Base-by-base conservation (phyloP, 1,140 invertebrate species). In the Aradophagus sp. region DNA sequence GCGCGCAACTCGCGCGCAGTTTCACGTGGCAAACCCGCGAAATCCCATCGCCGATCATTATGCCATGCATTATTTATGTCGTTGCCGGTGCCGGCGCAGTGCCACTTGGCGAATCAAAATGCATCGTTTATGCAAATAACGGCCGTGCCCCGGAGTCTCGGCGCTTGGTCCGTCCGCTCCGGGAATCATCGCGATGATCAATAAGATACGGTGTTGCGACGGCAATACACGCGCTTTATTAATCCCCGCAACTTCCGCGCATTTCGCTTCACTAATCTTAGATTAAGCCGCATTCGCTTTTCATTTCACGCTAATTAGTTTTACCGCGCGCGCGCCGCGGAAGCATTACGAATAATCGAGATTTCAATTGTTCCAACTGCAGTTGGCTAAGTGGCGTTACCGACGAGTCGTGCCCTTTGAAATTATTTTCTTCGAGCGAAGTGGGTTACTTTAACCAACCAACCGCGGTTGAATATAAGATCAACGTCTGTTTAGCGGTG, bases 81-180 rank as follows among this genome's bases (percentile, higher is more conserved):
- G 69, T 81, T 79, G 74, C 70, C 50, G 59, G 61, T 45, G 63
- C 62, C 68, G 74, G 65, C 47, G 72, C 78, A 78, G 78, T 80
- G 80, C 73, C 73, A 71, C 59, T 74, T 71, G 71, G 68, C 77
- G 80, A 84, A 83, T 85, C 79, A 83, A 84, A 85, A 85, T 84
- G 80, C 80, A 85, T 85, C 83, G 82, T 81, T 83, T 84, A 84
- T 84, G 83, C 78, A 85, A 83, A 85, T 84, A 74, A 58, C 74
- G 59, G 62, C 75, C 77, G 75, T 81, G 79, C 68, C 68, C 67
- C 61, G 59, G 63, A 73, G 69, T 72, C 71, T 69, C 48, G 39
- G 19, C 55, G 52, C 50, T 16, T 17, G 42, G 20, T 66, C 73
- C 74, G 77, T 77, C 67, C 77, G 78, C 72, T 73, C 56, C 45